Conservation (phyloP, 2,888 invertebrate species). For the Caenorhabditis parvicauda region DNA sequence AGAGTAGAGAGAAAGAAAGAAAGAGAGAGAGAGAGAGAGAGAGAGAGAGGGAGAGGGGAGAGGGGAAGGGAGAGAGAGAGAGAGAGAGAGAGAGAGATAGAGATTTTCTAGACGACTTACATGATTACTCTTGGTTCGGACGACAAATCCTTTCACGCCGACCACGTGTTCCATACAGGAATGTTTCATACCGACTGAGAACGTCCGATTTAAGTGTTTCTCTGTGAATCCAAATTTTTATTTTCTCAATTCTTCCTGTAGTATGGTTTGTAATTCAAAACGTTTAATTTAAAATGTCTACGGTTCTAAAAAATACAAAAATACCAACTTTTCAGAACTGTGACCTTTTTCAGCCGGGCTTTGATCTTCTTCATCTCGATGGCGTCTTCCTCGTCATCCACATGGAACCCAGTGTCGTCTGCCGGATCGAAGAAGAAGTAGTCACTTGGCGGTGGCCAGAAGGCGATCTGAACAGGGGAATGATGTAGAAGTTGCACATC, state of each 20-base stretch:
- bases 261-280: too few relatives aligned
- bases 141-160: constrained; percentile 27
- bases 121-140: constrained; percentile 25
- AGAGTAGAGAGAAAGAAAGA: too few relatives aligned
- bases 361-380: constrained; percentile 9
- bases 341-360: constrained; percentile 17
- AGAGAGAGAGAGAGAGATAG: too few relatives aligned
- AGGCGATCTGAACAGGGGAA: constrained; percentile 27
- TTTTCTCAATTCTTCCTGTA: constrained; percentile 6
- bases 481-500: neutral
- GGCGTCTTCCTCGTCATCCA: constrained; percentile 5
- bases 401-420: constrained; percentile 5
- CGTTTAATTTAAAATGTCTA: too few relatives aligned
- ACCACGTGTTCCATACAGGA: constrained; percentile 33
- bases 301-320: too few relatives aligned
- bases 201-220: constrained; percentile 10
- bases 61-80: too few relatives aligned
- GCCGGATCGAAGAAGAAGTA: constrained; percentile 44
- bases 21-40: too few relatives aligned
- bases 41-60: too few relatives aligned
- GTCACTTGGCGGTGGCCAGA: constrained; percentile 48
- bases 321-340: too few relatives aligned
- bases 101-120: too few relatives aligned
- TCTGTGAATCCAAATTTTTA: constrained; percentile 1
- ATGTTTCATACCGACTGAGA: constrained; percentile 32